Evolutionary conservation across 2,113 vertebrate genomes (phyloP), one percentile per base, ranked within the genome.

Genomic region (Alectura lathami): DNA sequence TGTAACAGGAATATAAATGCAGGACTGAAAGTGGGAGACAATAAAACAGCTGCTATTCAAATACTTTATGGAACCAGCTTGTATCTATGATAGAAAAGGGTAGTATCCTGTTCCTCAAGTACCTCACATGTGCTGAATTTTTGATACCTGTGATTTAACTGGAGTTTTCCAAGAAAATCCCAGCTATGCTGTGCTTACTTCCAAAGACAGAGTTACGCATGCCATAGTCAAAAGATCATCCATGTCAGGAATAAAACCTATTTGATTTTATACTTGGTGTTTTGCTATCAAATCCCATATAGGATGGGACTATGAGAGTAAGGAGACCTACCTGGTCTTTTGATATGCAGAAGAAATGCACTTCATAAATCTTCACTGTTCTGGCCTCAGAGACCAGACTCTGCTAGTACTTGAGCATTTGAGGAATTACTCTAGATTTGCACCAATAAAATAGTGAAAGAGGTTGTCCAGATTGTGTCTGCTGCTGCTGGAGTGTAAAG

Each of bases 161-260:
- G 64, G 22, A 42, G 11, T 40, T 92, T 72, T 50, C 34, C 26
- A 48, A n/a, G 56, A 34, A 76, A 57, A 69, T 17, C 15, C 8
- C 34, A 22, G 36, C 9, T 42, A 29, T 0, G 6, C 14, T 53
- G 24, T 53, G 16, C 50, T 80, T 64, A 8, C 7, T 73, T 76
- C 36, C 29, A 40, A 48, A 53, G 13, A 11, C 1, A 2, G 5
- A 32, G 6, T 30, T 50, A 11, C 30, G 10, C 2, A 3, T 30
- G 48, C 24, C 18, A 4, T 26, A 75, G 32, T 4, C 26, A 70
- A 30, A 40, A 23, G 13, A 36, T 66, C 2, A 38, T 48, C 24
- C 1, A 2, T 17, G 5, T 84, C n/a, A 42, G 51, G 5, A 51
- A 4, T 8, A 66, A 68, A 43, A 48, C 8, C n/a, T 9, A 3